Evolutionary conservation across 37 sponge, comb jelly and placozoan species (phyloP), one percentile per base, ranked within the genome.

Genomic region (Ephydatia muelleri): DNA sequence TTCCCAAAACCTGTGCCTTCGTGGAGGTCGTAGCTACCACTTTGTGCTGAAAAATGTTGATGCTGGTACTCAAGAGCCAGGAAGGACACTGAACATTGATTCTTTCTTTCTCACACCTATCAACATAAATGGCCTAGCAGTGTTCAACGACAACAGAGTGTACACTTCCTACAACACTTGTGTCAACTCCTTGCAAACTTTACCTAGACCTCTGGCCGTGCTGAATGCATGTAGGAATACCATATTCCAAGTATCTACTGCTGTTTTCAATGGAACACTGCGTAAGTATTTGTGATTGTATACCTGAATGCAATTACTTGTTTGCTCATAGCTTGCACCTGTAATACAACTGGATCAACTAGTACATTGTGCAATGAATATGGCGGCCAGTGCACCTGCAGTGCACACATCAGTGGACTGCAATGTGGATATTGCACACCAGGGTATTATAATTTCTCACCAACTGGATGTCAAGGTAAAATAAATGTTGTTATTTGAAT

Each of bases 381-480:
- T 78, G 90, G 93, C 23, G 96, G 96, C 8, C 78, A 89, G 84
- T 96, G 96, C 68, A 6, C 31, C 29, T 96, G 96, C 89, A 72
- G 83, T 37, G 85, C 93, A 37, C 88, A 86, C 33, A 89, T 93
- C n/a, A 69, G 69, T 26, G 96, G 96, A 21, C 43, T 85, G 31
- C 70, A 43, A 40, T 96, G 96, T 81, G 93, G 88, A 38, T 70
- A 72, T 14, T 96, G 96, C 82, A 72, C 70, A 22, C 83, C 81
- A n/a, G 89, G 93, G 2, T 80, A 49, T 69, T 85, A 83, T 66
- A 82, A 71, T 70, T 84, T 91, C 64, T 65, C 81, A 21, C 11
- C 49, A 6, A 79, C 31, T 80, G 94, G 91, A 65, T 93, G 93
- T 76, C 81, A 37, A 28, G 66, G 89, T 92, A 30, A 71, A 13